These are phyloP conservation scores for Bombus pyrosoma DNA, from an alignment of 1,140 invertebrate species.

Conservation along the genomic window DNA sequence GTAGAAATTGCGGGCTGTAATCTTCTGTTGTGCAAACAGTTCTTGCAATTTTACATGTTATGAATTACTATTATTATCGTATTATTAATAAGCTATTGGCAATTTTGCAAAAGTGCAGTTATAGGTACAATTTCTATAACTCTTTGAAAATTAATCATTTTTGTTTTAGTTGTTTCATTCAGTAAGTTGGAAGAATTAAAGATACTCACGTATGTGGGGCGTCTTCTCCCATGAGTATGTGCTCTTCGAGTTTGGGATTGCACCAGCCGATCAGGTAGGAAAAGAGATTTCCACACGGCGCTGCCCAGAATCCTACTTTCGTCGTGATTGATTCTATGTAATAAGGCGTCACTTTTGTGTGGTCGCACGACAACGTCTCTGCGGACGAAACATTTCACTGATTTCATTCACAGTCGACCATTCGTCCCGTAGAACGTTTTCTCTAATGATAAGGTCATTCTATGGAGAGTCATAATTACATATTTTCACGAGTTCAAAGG, in stretches of 20 bases:
- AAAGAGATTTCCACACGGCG: slow-evolving; percentile 90
- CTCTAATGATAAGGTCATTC: not conserved
- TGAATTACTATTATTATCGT: too few relatives aligned
- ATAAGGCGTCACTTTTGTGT: slow-evolving; percentile 93
- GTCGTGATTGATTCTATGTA: slow-evolving; percentile 93
- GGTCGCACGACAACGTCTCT: slow-evolving; percentile 93
- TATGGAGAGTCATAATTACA: too few relatives aligned
- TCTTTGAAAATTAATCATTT: too few relatives aligned
- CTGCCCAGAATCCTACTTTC: slow-evolving; percentile 90
- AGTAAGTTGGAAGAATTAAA: not conserved
- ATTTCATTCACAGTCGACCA: slow-evolving; percentile 40
- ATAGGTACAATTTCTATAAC: too few relatives aligned
- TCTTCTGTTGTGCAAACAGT: too few relatives aligned
- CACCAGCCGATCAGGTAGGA: slow-evolving; percentile 92
- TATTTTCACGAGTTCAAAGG: too few relatives aligned
- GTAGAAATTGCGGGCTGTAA: too few relatives aligned
- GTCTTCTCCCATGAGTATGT: slow-evolving; percentile 93
- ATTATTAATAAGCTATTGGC: not conserved
- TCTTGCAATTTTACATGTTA: too few relatives aligned
- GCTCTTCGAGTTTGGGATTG: slow-evolving; percentile 88
- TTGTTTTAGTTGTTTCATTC: too few relatives aligned
- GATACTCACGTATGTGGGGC: slow-evolving; percentile 86
- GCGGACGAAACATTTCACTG: slow-evolving; percentile 57
- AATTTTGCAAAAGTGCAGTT: too few relatives aligned
- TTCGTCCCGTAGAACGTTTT: slow-evolving; percentile 5